These are phyloP conservation scores for Pentalonia nigronervosa DNA, from an alignment of 1,140 invertebrate species.

Conservation along the genomic window DNA sequence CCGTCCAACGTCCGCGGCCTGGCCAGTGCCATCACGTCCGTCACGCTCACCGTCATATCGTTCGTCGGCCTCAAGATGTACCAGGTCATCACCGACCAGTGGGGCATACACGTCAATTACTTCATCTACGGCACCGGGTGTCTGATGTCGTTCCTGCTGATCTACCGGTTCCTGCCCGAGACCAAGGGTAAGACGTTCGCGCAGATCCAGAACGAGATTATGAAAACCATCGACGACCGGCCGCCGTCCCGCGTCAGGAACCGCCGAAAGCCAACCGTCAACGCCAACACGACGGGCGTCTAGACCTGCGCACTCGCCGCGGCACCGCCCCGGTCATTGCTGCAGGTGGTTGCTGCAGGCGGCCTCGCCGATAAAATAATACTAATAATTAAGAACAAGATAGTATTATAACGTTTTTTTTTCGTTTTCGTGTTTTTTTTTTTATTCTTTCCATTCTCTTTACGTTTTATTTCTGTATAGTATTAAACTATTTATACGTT, in stretches of 20 bases:
- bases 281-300: not conserved
- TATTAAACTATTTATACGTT: constrained; percentile 19
- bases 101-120: constrained; percentile 69
- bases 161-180: constrained; percentile 78
- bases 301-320: not conserved
- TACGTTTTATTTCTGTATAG: not conserved
- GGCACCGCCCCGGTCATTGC: not conserved
- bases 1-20: constrained; percentile 65
- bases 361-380: not conserved
- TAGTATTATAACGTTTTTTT: not conserved
- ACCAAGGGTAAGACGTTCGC: constrained; percentile 82
- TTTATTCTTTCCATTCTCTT: not conserved
- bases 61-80: constrained; percentile 65
- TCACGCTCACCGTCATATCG: constrained; percentile 64
- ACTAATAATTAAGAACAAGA: not conserved
- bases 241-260: not conserved
- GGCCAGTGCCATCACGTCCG: constrained; percentile 64
- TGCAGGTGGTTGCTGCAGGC: no score
- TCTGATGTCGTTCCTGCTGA: constrained; percentile 71
- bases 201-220: constrained; percentile 66
- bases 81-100: constrained; percentile 64
- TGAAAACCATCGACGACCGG: constrained; percentile 34
- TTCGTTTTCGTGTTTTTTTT: not conserved
- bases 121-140: constrained; percentile 74
- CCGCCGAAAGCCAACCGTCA: not conserved